Base-by-base conservation (phyloP, 2,797 vertebrate genomes). In the Luscinia megarhynchos region DNA sequence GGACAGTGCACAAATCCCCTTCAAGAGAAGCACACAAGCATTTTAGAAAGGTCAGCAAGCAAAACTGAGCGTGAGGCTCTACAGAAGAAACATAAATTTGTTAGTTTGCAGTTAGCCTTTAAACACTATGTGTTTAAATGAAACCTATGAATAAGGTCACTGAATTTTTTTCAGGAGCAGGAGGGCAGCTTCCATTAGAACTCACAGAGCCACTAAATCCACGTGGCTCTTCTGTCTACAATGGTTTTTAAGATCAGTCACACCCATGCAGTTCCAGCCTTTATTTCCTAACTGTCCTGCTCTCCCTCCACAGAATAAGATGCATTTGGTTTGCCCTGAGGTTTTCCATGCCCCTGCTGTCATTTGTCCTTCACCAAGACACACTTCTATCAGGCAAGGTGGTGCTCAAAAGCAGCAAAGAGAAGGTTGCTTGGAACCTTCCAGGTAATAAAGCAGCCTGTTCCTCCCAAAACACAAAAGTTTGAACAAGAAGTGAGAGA, bases 1-100 rank as follows among this genome's bases (percentile, higher is more conserved):
- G 3, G 96, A 48, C 30, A 97, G 91, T 7, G 62, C 90, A 4
- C 95, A 97, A 12, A 67, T 81, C n/a, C 84, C 95, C 97, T 97
- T 96, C 9, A 95, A 95, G 55, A 32, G 34, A 83, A 88, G 45
- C 3, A 83, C 9, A 75, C 15, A 27, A 77, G 62, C 36, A 59
- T 90, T 93, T 94, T 63, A 90, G 80, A 93, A 76, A 88, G n/a
- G 58, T 69, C 51, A 69, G 30, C n/a, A 59, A 78, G 51, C 30
- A 92, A 84, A 82, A 86, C 3, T 8, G 32, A 93, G 58, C 27
- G n/a, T 0, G 0, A 91, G 34, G 13, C 40, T 23, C 27, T 70
- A 64, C 3, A 23, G 59, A 91, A 54, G 48, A 76, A 78, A 43
- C 2, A 3, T 2, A 15, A n/a, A 19, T 30, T n/a, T 43, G 12